A percentile compares a stretch with the other conserved stretches of the same genome.
These are phyloP conservation scores for Druon quercuslanigerum DNA, from an alignment of 1,140 invertebrate species.

Conservation along the genomic window DNA sequence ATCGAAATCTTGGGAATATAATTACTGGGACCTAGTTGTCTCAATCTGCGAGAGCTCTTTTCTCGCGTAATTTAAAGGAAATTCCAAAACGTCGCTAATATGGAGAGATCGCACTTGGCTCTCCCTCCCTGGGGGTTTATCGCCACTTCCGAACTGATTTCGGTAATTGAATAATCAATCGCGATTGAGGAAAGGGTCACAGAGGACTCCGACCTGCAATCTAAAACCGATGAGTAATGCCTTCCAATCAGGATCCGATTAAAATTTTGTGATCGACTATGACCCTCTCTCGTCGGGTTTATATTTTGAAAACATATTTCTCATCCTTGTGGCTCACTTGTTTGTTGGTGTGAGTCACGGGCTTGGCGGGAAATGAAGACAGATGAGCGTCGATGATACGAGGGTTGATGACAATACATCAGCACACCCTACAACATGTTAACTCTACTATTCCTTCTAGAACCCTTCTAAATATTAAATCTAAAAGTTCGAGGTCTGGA, in stretches of 20 bases:
- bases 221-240: constrained; percentile 58
- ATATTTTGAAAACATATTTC: constrained; percentile 37
- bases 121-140: constrained; percentile 60
- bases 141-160: constrained; percentile 73
- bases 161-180: constrained; percentile 73
- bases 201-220: constrained; percentile 29
- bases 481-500: neutral
- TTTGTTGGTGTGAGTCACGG: constrained; percentile 34
- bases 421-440: constrained; percentile 18
- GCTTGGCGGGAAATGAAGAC: constrained; percentile 63
- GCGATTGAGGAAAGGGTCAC: constrained; percentile 53
- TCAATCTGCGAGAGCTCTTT: constrained; percentile 36
- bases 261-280: constrained; percentile 64
- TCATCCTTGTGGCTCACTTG: neutral
- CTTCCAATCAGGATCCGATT: constrained; percentile 63
- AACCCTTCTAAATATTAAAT: neutral
- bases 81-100: constrained; percentile 64
- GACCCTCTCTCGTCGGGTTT: constrained; percentile 25
- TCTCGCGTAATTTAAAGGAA: constrained; percentile 62
- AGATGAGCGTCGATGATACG: constrained; percentile 55
- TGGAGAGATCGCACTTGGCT: constrained; percentile 46
- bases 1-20: constrained; percentile 5
- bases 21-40: constrained; percentile 13
- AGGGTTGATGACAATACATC: constrained; percentile 43
- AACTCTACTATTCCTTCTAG: neutral